Conservation (phyloP, 2,797 vertebrate species). For the Cyclopterus lumpus region DNA sequence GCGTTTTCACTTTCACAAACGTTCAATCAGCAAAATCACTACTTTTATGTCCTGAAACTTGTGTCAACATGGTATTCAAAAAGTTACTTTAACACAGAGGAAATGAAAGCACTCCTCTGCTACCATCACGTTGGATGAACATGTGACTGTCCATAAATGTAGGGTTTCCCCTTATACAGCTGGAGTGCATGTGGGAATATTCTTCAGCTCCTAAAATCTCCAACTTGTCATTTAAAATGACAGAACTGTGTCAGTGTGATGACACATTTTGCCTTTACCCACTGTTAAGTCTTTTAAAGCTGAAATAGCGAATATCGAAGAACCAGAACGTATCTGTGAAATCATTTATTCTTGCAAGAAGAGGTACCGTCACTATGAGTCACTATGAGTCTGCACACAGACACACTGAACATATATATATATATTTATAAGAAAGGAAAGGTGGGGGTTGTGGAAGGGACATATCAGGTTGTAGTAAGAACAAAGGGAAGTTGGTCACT, state of each 20-base stretch:
- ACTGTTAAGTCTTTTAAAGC: no score
- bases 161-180: neutral
- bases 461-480: no score
- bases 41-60: neutral
- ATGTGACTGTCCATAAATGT: neutral
- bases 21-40: neutral
- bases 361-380: no score
- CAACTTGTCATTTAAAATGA: neutral
- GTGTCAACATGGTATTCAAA: neutral
- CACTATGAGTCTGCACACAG: no score
- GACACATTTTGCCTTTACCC: no score
- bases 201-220: neutral
- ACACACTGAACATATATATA: no score
- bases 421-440: no score
- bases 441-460: no score
- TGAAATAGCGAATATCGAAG: no score
- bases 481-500: no score
- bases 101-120: neutral
- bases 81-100: neutral
- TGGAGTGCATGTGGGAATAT: neutral
- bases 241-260: neutral
- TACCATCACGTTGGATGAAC: neutral
- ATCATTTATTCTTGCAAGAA: no score
- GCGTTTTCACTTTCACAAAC: neutral
- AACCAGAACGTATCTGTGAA: no score